Percentiles rank a stretch among this genome's conserved stretches.
phyloP scores from a whole-genome alignment of 2,113 vertebrate species.

The Coturnix japonica region DNA sequence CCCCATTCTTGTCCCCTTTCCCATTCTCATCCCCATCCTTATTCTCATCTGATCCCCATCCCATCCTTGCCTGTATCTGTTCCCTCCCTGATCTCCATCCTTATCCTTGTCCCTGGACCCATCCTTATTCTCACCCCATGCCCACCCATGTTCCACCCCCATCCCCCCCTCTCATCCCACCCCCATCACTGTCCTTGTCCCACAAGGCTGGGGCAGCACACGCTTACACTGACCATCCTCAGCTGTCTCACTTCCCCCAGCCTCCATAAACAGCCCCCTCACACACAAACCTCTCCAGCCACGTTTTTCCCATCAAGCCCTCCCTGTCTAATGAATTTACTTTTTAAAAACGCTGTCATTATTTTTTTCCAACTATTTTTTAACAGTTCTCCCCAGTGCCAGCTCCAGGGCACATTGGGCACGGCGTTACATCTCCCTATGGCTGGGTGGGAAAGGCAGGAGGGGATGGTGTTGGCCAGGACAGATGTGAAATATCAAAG shows the following conservation, averaged over 20 bases:
- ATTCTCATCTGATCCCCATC: not conserved
- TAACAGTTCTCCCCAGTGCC: not conserved
- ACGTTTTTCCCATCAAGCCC: not conserved
- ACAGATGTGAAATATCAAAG: constrained; percentile 37
- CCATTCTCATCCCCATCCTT: not conserved
- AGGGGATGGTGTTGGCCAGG: not conserved
- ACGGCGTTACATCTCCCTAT: not conserved
- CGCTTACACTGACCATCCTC: not conserved
- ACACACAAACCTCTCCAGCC: not conserved
- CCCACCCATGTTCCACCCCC: too few relatives aligned
- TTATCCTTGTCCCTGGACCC: not conserved
- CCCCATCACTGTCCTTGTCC: not conserved
- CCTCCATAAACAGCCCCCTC: not conserved
- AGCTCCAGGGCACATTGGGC: rapidly evolving
- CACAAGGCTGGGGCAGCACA: not conserved
- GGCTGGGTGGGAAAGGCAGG: not conserved
- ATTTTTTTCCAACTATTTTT: not conserved
- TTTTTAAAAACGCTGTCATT: not conserved
- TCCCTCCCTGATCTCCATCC: too few relatives aligned
- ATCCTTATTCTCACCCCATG: not conserved
- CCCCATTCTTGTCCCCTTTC: too few relatives aligned
- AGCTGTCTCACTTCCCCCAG: not conserved
- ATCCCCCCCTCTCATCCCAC: not conserved
- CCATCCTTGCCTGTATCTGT: not conserved
- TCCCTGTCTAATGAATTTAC: not conserved